Conservation (phyloP, 2,797 vertebrate species). For the Dermochelys coriacea region DNA sequence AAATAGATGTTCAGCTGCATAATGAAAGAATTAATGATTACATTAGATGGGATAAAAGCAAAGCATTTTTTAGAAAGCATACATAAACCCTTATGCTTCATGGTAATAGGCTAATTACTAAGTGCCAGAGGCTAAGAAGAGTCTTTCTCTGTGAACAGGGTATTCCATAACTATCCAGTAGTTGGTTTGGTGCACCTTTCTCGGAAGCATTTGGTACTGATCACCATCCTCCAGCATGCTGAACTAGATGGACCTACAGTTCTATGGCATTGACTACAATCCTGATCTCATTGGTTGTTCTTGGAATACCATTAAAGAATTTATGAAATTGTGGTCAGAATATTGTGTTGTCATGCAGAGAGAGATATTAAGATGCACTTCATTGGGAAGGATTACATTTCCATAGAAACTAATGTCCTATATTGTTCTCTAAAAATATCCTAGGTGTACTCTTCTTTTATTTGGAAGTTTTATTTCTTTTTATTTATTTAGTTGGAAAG, state of each 20-base stretch:
- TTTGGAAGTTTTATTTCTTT: too few relatives aligned
- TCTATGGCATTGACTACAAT: neutral
- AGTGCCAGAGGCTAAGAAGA: neutral
- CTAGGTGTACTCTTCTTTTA: neutral
- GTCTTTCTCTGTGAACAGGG: neutral
- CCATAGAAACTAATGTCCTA: neutral
- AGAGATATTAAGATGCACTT: neutral
- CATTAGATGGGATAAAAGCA: neutral
- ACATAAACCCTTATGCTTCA: neutral
- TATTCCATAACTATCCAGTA: neutral
- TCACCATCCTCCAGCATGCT: neutral
- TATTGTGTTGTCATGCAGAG: neutral
- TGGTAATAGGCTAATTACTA: neutral
- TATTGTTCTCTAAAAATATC: neutral
- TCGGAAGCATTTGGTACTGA: neutral
- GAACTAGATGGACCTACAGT: neutral
- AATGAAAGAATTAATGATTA: neutral
- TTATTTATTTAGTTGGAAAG: too few relatives aligned
- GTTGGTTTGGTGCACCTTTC: neutral
- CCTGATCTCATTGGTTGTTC: neutral
- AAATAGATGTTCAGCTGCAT: neutral
- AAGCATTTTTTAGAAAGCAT: neutral
- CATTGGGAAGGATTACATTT: neutral
- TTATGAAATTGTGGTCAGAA: neutral
- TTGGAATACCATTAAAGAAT: neutral